A percentile compares a stretch with the other conserved stretches of the same genome.
These are phyloP conservation scores for Gymnocheta viridis DNA, from an alignment of 2,888 invertebrate species.

Conservation along the genomic window DNA sequence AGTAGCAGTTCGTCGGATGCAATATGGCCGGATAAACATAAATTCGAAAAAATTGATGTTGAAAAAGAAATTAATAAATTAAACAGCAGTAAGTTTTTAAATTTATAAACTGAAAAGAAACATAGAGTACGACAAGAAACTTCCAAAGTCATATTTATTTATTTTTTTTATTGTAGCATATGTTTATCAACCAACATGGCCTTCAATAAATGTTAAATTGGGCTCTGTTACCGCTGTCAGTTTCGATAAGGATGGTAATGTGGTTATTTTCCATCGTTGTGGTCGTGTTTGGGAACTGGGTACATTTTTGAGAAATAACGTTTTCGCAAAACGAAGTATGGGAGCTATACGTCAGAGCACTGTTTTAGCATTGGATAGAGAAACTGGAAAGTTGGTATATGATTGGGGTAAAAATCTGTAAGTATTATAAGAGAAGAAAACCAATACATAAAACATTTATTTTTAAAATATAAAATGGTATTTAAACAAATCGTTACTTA, in stretches of 20 bases:
- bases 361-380: slow-evolving; percentile 85
- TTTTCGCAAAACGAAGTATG: slow-evolving; percentile 83
- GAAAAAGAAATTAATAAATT: slow-evolving; percentile 80
- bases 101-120: not conserved
- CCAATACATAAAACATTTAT: not conserved
- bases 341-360: slow-evolving; percentile 86
- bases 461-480: too few relatives aligned
- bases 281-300: slow-evolving; percentile 85
- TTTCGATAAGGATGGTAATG: slow-evolving; percentile 87
- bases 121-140: too few relatives aligned
- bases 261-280: slow-evolving; percentile 92
- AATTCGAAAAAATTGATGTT: slow-evolving; percentile 76
- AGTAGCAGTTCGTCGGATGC: slow-evolving; percentile 70
- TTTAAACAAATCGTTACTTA: too few relatives aligned
- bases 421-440: slow-evolving; percentile 76
- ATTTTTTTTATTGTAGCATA: slow-evolving; percentile 81
- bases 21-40: slow-evolving; percentile 77
- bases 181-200: slow-evolving; percentile 84
- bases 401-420: slow-evolving; percentile 88
- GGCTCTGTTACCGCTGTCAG: slow-evolving; percentile 93
- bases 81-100: slow-evolving; percentile 76
- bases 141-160: not conserved
- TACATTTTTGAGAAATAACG: slow-evolving; percentile 85
- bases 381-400: slow-evolving; percentile 84
- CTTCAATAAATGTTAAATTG: slow-evolving; percentile 82